Base-by-base conservation (phyloP, 2,888 invertebrate genomes). In the Temnothorax ravouxi region DNA sequence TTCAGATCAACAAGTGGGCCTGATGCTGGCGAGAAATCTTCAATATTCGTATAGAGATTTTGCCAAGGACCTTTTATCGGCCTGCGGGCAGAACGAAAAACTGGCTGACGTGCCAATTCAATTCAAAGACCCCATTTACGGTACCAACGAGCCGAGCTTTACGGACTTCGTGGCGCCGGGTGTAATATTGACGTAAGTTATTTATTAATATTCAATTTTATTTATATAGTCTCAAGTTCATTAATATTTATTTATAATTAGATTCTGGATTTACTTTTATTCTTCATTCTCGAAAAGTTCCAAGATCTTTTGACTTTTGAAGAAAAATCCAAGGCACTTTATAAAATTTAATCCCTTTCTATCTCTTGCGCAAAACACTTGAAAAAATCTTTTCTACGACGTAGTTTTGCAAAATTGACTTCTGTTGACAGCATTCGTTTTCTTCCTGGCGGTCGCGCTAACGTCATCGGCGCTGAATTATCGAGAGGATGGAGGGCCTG, bases 131-230 rank as follows among this genome's bases (percentile, higher is more conserved):
- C 98, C 98, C 61, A 97, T 98, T 93, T 98, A 98, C 94, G 98
- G 98, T 76, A 97, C 97, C 83, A 97, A 96, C 94, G 97, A 98
- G 94, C 98, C 99, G 3, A 98, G 98, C 18, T 99, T 99, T 94
- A 99, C 99, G 0, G 98, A 99, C 95, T 99, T 99, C 95, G 99
- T 99, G 85, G 99, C 99, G 18, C 99, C 99, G 62, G 99, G 99
- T 89, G 98, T 99, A 87, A 98, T 99, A 92, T 95, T 99, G 89
- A 98, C 98, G 98, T 98, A 95, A 97, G 97, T 29, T 29, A 29
- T 29, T 41, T 2, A 64, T 52, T 41, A 62, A 21, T 29, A 25
- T 15, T 61, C 41, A 11, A 75, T 76, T 76, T 64, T 9, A 52
- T 44, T 47, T 11, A 15, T 71, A 18, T 1, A 50, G n/a, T 38